Conservation (phyloP, 2,113 vertebrate species). For the Pygoscelis adeliae region DNA sequence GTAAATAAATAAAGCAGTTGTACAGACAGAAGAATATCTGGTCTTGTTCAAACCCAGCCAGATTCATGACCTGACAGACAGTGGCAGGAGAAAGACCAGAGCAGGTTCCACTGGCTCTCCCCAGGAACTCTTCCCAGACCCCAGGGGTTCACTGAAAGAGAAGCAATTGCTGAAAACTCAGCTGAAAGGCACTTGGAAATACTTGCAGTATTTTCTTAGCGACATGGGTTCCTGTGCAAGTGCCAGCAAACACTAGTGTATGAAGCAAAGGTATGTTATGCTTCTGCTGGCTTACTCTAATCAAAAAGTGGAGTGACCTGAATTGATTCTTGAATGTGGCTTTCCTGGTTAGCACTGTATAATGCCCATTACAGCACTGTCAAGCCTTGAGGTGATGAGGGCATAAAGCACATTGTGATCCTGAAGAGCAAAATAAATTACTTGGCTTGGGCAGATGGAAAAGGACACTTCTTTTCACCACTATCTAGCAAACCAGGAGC, state of each 20-base stretch:
- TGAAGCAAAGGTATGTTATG: not conserved
- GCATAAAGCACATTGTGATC: conserved; percentile 13
- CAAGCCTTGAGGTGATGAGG: not conserved
- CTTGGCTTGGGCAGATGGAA: conserved; percentile 28
- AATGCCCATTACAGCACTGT: not conserved
- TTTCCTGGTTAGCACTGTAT: not conserved
- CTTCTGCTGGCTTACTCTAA: not conserved
- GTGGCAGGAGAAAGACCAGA: not conserved
- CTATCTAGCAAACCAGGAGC: conserved; percentile 16
- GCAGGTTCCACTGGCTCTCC: not conserved
- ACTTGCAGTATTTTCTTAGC: not conserved
- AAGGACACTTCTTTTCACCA: conserved; percentile 16
- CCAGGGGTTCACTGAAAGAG: not conserved
- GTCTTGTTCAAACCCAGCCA: not conserved
- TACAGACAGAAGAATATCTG: not conserved
- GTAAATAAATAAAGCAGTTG: not conserved
- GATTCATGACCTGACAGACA: not conserved
- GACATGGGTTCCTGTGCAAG: not conserved
- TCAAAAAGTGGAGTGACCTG: not conserved
- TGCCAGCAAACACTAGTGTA: not conserved
- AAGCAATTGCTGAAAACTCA: not conserved
- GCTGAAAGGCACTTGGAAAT: not conserved
- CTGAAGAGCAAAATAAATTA: conserved; percentile 42
- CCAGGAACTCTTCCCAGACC: not conserved
- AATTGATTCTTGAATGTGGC: not conserved